Conservation (phyloP, 2,797 vertebrate genomes). For the Neosilurus hyrtlii region DNA sequence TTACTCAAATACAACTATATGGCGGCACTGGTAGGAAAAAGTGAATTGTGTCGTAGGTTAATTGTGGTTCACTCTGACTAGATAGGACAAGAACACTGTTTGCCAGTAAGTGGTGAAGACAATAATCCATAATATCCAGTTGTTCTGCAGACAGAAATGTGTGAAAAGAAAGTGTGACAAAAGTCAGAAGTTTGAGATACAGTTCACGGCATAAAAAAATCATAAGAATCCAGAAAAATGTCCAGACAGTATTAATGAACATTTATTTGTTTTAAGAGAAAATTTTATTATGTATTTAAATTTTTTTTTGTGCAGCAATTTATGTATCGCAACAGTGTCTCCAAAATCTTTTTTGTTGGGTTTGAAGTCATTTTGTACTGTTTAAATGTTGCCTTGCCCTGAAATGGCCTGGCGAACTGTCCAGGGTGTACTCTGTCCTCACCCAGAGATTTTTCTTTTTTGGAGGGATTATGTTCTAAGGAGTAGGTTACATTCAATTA, state of each 20-base stretch:
- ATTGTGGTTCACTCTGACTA: background rate
- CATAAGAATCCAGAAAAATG: background rate
- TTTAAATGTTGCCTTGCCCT: no score
- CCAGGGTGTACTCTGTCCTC: no score
- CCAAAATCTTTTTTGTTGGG: no score
- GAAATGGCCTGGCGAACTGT: no score
- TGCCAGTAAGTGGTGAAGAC: background rate
- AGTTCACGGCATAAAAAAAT: background rate
- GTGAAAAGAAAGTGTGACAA: background rate
- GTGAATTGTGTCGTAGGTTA: background rate
- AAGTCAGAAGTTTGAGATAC: background rate
- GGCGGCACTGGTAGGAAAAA: background rate
- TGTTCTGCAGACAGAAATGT: background rate
- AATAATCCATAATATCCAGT: background rate
- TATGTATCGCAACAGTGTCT: no score
- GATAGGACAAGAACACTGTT: background rate
- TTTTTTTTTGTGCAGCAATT: background rate
- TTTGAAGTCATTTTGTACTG: no score
- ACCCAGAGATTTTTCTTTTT: no score
- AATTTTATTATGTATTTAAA: background rate
- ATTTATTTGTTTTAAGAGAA: no score
- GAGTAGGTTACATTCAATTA: no score
- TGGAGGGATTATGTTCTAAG: no score
- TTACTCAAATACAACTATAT: background rate
- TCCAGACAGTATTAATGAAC: background rate